These are phyloP conservation scores for Ochropacha duplaris DNA, from an alignment of 2,888 invertebrate genomes.

Conservation along the genomic window DNA sequence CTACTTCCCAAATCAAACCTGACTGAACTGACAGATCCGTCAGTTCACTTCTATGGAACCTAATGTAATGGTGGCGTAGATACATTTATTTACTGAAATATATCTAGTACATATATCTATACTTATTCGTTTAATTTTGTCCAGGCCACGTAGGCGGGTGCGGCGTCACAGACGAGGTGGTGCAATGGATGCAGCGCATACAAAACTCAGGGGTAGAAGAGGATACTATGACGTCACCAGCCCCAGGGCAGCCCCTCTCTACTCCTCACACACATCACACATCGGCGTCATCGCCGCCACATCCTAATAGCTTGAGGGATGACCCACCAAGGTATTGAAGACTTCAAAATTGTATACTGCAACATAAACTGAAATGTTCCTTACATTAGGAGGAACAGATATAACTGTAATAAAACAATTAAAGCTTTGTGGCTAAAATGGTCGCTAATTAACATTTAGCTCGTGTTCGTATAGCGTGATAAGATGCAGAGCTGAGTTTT, in stretches of 20 bases:
- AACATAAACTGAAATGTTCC: not conserved
- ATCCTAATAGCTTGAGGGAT: conserved; percentile 74
- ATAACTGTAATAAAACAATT: not conserved
- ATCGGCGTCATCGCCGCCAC: conserved; percentile 55
- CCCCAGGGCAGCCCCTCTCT: conserved; percentile 47
- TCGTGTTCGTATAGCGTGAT: not conserved
- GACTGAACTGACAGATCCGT: no score
- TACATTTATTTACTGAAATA: not conserved
- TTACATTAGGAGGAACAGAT: not conserved
- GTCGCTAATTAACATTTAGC: not conserved
- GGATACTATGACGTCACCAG: conserved; percentile 59
- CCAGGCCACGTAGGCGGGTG: conserved; percentile 93
- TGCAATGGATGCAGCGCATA: conserved; percentile 96
- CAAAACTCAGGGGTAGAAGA: conserved; percentile 89
- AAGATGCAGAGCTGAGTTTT: not conserved
- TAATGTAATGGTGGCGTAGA: no score
- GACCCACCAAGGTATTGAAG: conserved; percentile 63
- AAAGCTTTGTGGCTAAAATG: not conserved
- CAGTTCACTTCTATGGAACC: no score
- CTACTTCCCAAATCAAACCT: not conserved
- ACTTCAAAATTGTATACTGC: not conserved
- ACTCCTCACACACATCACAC: conserved; percentile 42
- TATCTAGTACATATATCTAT: not conserved
- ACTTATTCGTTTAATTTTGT: conserved; percentile 27
- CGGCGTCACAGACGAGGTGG: conserved; percentile 93